These are phyloP conservation scores for Acleris literana DNA, from an alignment of 2,888 invertebrate genomes.

Conservation along the genomic window DNA sequence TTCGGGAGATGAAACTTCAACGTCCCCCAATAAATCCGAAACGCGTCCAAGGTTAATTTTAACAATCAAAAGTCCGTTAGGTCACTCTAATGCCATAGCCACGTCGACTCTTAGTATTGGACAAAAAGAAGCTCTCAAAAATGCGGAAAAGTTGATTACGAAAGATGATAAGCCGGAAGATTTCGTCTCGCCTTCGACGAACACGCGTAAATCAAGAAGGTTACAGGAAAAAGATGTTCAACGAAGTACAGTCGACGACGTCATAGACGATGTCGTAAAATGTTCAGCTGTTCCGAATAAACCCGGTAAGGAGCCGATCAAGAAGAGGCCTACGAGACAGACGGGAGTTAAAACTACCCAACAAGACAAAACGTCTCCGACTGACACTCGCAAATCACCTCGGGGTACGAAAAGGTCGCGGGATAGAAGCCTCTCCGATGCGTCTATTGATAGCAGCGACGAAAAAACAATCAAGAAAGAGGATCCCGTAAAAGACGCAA, in stretches of 20 bases:
- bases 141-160: conserved; percentile 53
- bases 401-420: conserved; percentile 85
- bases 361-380: conserved; percentile 53
- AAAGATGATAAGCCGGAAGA: conserved; percentile 83
- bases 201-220: conserved; percentile 91
- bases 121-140: conserved; percentile 65
- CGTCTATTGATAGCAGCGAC: conserved; percentile 85
- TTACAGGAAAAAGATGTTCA: conserved; percentile 90
- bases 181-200: conserved; percentile 85
- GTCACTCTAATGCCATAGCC: conserved; percentile 66
- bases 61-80: conserved; percentile 89
- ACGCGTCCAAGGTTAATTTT: conserved; percentile 89
- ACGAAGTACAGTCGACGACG: conserved; percentile 91
- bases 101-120: conserved; percentile 72
- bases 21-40: conserved; percentile 73
- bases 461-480: conserved; percentile 75
- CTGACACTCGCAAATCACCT: conserved; percentile 85
- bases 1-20: conserved; percentile 89
- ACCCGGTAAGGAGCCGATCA: conserved; percentile 59
- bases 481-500: conserved; percentile 57
- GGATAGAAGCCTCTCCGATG: conserved; percentile 86
- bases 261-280: conserved; percentile 94
- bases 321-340: conserved; percentile 84
- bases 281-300: conserved; percentile 74
- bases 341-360: conserved; percentile 60